A percentile compares a stretch with the other conserved stretches of the same genome.
These are phyloP conservation scores for Delia radicum DNA, from an alignment of 1,140 invertebrate species.

Conservation along the genomic window DNA sequence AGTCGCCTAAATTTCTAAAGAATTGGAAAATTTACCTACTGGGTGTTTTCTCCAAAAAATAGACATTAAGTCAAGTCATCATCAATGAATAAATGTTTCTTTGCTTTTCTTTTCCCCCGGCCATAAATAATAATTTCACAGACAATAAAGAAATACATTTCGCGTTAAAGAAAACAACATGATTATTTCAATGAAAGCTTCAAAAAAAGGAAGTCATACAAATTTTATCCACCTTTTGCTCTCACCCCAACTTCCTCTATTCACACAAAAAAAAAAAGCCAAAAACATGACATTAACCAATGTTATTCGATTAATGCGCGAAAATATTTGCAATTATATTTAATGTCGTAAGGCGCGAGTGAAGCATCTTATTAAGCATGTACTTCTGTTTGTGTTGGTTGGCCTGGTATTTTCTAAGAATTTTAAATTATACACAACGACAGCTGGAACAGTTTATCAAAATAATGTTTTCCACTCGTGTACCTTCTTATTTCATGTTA, in stretches of 20 bases:
- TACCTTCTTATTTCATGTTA: neutral
- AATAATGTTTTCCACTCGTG: neutral
- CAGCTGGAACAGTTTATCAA: neutral
- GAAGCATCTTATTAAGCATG: neutral
- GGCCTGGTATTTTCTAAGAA: neutral
- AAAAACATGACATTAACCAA: slow-evolving; percentile 14
- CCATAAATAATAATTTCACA: slow-evolving; percentile 56
- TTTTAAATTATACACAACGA: no score
- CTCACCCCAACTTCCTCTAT: neutral
- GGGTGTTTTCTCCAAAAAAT: neutral
- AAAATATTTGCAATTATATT: slow-evolving; percentile 19
- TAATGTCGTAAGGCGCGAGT: slow-evolving; percentile 18
- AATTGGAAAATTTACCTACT: no score
- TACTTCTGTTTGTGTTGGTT: neutral
- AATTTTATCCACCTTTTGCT: neutral
- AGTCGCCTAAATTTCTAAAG: no score
- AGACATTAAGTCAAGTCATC: slow-evolving; percentile 27
- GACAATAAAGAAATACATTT: slow-evolving; percentile 47
- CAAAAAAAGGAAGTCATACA: slow-evolving; percentile 11
- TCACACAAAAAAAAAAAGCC: neutral
- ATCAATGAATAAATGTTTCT: slow-evolving; percentile 20
- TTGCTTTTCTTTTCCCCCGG: slow-evolving; percentile 33
- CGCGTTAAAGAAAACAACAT: neutral
- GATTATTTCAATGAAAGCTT: neutral
- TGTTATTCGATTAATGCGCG: slow-evolving; percentile 10